These are phyloP conservation scores for Laupala kohalensis DNA, from an alignment of 1,140 invertebrate genomes.

Conservation along the genomic window DNA sequence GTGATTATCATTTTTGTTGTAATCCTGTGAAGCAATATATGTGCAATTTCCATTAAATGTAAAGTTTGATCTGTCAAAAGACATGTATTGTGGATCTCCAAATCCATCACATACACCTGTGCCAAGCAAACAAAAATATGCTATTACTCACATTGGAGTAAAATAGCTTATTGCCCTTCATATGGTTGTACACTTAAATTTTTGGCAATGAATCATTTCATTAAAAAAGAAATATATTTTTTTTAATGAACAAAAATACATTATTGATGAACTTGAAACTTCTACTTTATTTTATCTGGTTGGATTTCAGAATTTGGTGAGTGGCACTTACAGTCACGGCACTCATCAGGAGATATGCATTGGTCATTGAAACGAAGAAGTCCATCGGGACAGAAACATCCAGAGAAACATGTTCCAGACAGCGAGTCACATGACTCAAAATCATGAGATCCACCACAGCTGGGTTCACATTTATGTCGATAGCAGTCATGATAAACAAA, in stretches of 20 bases:
- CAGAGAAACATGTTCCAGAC: constrained; percentile 55
- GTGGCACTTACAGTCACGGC: constrained; percentile 51
- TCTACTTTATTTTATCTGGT: neutral
- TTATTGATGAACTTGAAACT: no score
- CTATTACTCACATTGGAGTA: no score
- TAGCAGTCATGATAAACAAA: constrained; percentile 69
- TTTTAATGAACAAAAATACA: no score
- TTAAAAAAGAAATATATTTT: no score
- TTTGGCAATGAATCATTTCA: neutral
- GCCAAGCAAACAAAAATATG: constrained; percentile 11
- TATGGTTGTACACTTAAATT: no score
- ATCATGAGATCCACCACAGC: constrained; percentile 46
- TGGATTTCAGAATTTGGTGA: neutral
- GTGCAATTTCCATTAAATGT: constrained; percentile 65
- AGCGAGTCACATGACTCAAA: constrained; percentile 42
- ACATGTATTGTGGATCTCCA: constrained; percentile 54
- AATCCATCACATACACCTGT: constrained; percentile 50
- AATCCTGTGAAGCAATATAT: constrained; percentile 55
- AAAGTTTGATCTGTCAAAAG: constrained; percentile 57
- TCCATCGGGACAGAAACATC: constrained; percentile 72
- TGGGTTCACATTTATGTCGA: constrained; percentile 52
- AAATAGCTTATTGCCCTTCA: no score
- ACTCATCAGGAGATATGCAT: constrained; percentile 55
- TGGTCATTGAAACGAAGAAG: constrained; percentile 49
- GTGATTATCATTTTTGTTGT: constrained; percentile 33